A percentile compares a stretch with the other conserved stretches of the same genome.
phyloP scores from a whole-genome alignment of 2,113 vertebrate species.

The Bolborhynchus lineola region DNA sequence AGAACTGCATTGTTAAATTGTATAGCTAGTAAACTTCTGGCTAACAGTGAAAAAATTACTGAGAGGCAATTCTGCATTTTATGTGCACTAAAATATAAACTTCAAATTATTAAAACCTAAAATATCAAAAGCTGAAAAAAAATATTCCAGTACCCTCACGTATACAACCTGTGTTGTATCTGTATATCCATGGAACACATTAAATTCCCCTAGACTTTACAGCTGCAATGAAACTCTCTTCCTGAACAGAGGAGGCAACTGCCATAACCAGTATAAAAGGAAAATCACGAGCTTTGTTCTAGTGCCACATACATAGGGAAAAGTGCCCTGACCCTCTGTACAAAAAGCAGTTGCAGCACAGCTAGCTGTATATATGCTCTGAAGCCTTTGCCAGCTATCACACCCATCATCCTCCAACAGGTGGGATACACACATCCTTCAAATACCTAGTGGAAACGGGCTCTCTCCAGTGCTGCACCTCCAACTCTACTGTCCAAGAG shows the following conservation, averaged over 20 bases:
- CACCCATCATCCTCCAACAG: fast-evolving
- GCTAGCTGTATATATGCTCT: background rate
- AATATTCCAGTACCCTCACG: background rate
- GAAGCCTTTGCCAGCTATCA: background rate
- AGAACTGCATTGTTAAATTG: background rate
- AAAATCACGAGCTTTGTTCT: background rate
- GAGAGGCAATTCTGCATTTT: background rate
- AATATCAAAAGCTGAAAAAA: background rate
- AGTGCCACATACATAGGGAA: fast-evolving
- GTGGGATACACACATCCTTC: background rate
- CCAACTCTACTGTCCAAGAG: background rate
- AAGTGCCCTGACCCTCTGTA: background rate
- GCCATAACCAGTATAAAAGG: background rate
- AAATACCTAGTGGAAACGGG: background rate
- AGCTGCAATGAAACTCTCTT: background rate
- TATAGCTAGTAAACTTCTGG: background rate
- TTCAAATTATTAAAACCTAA: background rate
- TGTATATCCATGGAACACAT: background rate
- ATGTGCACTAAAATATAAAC: background rate
- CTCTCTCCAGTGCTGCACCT: background rate
- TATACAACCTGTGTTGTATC: background rate
- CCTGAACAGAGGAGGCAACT: background rate
- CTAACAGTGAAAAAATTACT: background rate
- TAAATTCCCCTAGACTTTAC: background rate
- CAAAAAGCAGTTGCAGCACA: background rate